These are phyloP conservation scores for Drosophila histrio DNA, from an alignment of 2,888 invertebrate genomes.

Conservation along the genomic window DNA sequence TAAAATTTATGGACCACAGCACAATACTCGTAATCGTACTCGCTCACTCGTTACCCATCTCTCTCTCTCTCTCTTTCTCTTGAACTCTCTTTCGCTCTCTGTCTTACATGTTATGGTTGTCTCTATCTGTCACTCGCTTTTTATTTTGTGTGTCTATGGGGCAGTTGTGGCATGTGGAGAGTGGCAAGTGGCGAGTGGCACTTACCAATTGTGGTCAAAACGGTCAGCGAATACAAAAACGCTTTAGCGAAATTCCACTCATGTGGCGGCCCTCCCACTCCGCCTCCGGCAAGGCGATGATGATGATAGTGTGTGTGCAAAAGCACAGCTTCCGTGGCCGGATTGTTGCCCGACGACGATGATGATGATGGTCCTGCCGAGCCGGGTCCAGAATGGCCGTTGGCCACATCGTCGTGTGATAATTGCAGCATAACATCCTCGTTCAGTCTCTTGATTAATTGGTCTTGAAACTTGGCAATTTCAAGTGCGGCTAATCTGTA, in stretches of 20 bases:
- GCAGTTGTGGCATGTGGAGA: conserved; percentile 9
- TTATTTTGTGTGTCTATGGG: conserved; percentile 8
- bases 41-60: not conserved
- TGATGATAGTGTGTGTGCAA: conserved; percentile 82
- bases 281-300: conserved; percentile 78
- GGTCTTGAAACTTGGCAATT: conserved; percentile 90
- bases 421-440: conserved; percentile 90
- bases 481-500: conserved; percentile 84
- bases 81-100: not conserved
- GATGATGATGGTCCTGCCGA: conserved; percentile 13
- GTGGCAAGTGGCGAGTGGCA: conserved; percentile 50
- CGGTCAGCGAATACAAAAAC: conserved; percentile 97
- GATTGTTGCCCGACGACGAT: conserved; percentile 62
- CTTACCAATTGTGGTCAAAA: conserved; percentile 96
- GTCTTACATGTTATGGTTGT: not conserved
- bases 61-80: not conserved
- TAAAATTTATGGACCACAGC: conserved; percentile 65
- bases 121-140: conserved; percentile 19
- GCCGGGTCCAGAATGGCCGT: conserved; percentile 37
- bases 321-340: conserved; percentile 84
- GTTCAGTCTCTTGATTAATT: conserved; percentile 91
- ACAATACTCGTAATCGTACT: conserved; percentile 14
- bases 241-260: conserved; percentile 96
- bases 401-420: conserved; percentile 84
- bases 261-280: conserved; percentile 65